phyloP scores from a whole-genome alignment of 2,888 invertebrate genomes.

The Chymomyza procnemis region DNA sequence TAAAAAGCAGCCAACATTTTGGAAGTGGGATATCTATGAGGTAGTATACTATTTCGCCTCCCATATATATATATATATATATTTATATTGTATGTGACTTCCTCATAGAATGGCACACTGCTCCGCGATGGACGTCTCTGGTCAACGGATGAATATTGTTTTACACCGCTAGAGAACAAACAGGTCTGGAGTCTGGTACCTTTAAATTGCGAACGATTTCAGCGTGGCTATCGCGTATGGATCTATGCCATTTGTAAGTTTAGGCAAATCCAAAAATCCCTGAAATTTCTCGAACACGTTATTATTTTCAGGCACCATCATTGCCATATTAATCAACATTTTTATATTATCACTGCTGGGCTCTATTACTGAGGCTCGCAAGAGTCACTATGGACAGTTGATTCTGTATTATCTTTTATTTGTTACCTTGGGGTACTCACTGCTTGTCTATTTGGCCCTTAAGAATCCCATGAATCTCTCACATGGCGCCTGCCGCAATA shows the following conservation, averaged over 20 bases:
- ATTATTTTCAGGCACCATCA: conserved; percentile 47
- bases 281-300: background rate
- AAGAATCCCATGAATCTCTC: conserved; percentile 69
- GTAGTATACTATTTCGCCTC: conserved; percentile 21
- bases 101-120: conserved; percentile 55
- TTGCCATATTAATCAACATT: conserved; percentile 67
- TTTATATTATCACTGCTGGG: conserved; percentile 61
- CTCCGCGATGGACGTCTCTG: conserved; percentile 51
- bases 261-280: rapidly evolving
- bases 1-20: conserved; percentile 56
- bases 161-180: conserved; percentile 64
- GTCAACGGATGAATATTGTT: conserved; percentile 69
- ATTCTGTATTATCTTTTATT: conserved; percentile 64
- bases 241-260: conserved; percentile 71
- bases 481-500: conserved; percentile 63
- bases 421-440: conserved; percentile 54
- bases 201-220: conserved; percentile 66
- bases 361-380: conserved; percentile 62
- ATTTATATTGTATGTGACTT: conserved; percentile 3
- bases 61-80: background rate
- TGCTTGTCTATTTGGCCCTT: conserved; percentile 63
- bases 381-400: conserved; percentile 67
- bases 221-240: conserved; percentile 68
- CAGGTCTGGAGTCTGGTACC: conserved; percentile 63
- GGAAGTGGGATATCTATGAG: conserved; percentile 68